A percentile compares a stretch with the other conserved stretches of the same genome.
These are phyloP conservation scores for Resseliella maxima DNA, from an alignment of 2,888 invertebrate genomes.

Conservation along the genomic window DNA sequence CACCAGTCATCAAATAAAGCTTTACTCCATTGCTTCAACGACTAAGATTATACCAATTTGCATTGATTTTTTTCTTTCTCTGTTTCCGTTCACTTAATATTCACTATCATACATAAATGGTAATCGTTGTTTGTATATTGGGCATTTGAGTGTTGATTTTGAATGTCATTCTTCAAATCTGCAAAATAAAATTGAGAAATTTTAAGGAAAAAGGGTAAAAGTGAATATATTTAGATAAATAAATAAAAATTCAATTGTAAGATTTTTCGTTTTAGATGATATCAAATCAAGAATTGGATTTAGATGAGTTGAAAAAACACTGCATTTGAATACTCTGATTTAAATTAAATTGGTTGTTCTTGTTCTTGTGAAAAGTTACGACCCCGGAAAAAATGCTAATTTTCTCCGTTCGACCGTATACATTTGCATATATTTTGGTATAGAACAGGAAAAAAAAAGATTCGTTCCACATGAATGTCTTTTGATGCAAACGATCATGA, in stretches of 20 bases:
- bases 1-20: background rate
- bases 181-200: background rate
- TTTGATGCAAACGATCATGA: too few species aligned
- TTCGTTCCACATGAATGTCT: background rate
- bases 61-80: background rate
- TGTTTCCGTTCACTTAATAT: background rate
- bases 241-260: background rate
- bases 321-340: background rate
- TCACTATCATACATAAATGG: background rate
- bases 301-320: background rate
- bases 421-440: background rate
- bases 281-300: background rate
- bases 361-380: background rate
- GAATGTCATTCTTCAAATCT: constrained; percentile 30
- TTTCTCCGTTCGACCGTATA: background rate
- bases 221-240: background rate
- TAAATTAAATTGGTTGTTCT: constrained; percentile 13
- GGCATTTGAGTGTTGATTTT: background rate
- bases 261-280: background rate
- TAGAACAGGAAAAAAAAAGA: background rate
- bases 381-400: constrained; percentile 19
- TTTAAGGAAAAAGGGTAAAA: background rate
- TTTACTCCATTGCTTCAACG: constrained; percentile 4
- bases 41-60: background rate
- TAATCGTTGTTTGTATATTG: background rate